Conservation (phyloP, 2,113 vertebrate genomes). For the Tenebrosternarchus preto region DNA sequence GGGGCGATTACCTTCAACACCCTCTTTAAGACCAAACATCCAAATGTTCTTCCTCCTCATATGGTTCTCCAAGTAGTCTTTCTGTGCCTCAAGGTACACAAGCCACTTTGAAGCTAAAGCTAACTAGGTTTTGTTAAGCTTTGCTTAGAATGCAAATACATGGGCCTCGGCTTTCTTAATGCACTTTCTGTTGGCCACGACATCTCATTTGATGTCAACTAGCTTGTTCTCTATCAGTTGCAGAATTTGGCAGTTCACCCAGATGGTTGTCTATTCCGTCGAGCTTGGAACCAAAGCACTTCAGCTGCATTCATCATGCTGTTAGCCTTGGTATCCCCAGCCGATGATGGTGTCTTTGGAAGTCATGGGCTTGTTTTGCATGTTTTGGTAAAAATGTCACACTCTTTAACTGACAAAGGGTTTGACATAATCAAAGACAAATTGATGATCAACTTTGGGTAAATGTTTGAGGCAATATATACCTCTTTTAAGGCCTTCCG, state of each 20-base stretch:
- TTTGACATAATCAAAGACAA: background rate
- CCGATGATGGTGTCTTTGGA: background rate
- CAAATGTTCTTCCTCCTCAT: background rate
- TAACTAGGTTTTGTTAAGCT: background rate
- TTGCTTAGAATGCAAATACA: background rate
- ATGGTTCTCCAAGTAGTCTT: slow-evolving; percentile 1
- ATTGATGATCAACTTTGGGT: background rate
- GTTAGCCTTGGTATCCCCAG: background rate
- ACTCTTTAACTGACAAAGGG: background rate
- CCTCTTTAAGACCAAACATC: background rate
- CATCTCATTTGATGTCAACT: background rate
- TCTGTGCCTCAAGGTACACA: background rate
- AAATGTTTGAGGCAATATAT: background rate
- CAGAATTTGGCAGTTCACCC: background rate
- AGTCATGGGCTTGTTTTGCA: background rate
- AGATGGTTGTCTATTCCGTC: background rate
- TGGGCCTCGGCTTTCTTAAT: background rate
- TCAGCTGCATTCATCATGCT: background rate
- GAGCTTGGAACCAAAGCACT: slow-evolving; percentile 3
- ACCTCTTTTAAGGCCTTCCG: too few species aligned
- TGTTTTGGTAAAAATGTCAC: background rate
- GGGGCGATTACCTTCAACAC: background rate
- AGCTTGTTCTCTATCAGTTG: too few species aligned
- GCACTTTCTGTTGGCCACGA: background rate
- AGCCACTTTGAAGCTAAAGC: background rate